Evolutionary conservation across 2,888 invertebrate genomes (phyloP).

Genomic region (Caenorhabditis macrosperma): DNA sequence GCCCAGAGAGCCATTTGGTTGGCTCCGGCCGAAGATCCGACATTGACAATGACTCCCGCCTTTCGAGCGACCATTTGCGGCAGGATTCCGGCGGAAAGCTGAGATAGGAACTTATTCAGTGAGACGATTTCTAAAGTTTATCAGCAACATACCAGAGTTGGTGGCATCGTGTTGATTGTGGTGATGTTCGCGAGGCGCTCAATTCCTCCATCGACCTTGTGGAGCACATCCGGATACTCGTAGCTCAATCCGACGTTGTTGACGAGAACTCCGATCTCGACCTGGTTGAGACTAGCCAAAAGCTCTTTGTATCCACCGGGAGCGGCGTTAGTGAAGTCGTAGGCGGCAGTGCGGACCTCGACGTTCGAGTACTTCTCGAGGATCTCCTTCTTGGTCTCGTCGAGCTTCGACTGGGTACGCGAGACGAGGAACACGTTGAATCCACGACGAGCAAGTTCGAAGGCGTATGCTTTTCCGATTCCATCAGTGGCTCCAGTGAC

Average conservation of each 20-base stretch:
- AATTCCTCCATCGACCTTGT: slow-evolving; percentile 75
- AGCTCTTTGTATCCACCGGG: slow-evolving; percentile 72
- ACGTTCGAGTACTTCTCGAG: slow-evolving; percentile 63
- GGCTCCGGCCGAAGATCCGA: slow-evolving; percentile 89
- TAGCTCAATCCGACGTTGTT: slow-evolving; percentile 95
- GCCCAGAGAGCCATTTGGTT: slow-evolving; percentile 85
- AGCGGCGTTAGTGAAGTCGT: slow-evolving; percentile 73
- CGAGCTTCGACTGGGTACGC: slow-evolving; percentile 76
- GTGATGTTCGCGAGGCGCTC: slow-evolving; percentile 83
- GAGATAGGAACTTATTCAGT: slow-evolving; percentile 45
- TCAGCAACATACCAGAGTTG: slow-evolving; percentile 83
- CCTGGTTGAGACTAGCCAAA: slow-evolving; percentile 69
- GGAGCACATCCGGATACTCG: slow-evolving; percentile 86
- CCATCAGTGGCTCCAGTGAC: slow-evolving; percentile 80
- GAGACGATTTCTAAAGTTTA: not conserved
- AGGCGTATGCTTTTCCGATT: slow-evolving; percentile 79
- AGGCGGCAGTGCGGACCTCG: slow-evolving; percentile 74
- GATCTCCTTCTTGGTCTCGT: slow-evolving; percentile 76
- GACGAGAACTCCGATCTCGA: slow-evolving; percentile 82
- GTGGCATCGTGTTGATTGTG: slow-evolving; percentile 88
- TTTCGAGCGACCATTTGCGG: slow-evolving; percentile 89
- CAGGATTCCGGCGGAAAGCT: slow-evolving; percentile 89
- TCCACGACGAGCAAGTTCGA: slow-evolving; percentile 75
- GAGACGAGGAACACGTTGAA: slow-evolving; percentile 79
- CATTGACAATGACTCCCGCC: slow-evolving; percentile 91